These are phyloP conservation scores for Rhagologus leucostigma DNA, from an alignment of 2,113 vertebrate species.

Conservation along the genomic window DNA sequence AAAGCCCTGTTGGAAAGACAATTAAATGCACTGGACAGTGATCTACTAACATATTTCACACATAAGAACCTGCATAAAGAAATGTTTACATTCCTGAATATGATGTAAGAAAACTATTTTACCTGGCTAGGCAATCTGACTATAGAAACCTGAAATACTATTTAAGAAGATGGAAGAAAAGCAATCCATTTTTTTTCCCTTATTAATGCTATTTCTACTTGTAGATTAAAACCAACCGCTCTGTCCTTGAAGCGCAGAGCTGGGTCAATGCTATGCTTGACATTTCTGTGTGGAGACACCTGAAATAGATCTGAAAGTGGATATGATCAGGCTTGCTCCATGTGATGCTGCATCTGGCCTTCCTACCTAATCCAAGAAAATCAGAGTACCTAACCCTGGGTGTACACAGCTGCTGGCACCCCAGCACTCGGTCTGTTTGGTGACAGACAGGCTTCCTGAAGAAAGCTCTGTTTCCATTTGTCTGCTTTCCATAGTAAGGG, in stretches of 20 bases:
- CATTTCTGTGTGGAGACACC: background rate
- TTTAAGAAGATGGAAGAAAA: background rate
- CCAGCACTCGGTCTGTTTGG: background rate
- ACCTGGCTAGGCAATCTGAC: background rate
- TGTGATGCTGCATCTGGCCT: background rate
- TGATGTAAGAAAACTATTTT: background rate
- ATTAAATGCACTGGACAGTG: background rate
- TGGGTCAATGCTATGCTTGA: background rate
- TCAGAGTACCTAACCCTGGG: background rate
- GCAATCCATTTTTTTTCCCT: accelerated
- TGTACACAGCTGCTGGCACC: background rate
- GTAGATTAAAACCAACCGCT: background rate
- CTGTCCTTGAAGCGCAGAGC: background rate
- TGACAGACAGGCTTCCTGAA: background rate
- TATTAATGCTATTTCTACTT: background rate
- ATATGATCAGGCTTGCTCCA: background rate
- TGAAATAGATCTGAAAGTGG: background rate
- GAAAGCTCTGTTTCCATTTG: background rate
- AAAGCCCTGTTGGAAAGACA: background rate
- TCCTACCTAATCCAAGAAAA: background rate
- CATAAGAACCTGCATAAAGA: background rate
- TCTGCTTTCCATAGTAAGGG: background rate
- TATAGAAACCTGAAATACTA: background rate
- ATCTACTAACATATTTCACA: background rate
- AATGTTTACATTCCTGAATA: background rate